A percentile compares a stretch with the other conserved stretches of the same genome.
phyloP scores from a whole-genome alignment of 2,797 vertebrate genomes.

The Lagocephalus sceleratus region DNA sequence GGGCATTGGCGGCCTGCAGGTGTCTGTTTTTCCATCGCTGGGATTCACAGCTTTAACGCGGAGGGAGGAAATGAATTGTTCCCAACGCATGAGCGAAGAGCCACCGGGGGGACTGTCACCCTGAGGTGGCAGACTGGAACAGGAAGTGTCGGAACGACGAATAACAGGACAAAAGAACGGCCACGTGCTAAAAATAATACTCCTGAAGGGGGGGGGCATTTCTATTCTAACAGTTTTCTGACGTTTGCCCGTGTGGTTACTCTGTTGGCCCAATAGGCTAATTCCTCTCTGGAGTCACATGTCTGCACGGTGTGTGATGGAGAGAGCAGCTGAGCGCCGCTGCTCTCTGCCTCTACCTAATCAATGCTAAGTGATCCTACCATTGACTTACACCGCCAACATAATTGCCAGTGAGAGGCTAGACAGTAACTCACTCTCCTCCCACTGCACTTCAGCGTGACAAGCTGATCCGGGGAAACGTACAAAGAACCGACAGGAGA shows the following conservation, averaged over 20 bases:
- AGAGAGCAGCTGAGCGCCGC: conserved; percentile 56
- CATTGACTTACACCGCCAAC: conserved; percentile 81
- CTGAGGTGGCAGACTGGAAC: conserved; percentile 71
- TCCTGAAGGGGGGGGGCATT: conserved; percentile 3
- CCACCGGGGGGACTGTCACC: conserved; percentile 63
- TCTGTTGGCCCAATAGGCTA: conserved; percentile 12
- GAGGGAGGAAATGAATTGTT: conserved; percentile 69
- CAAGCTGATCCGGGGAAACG: conserved; percentile 67
- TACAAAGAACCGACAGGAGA: conserved; percentile 11
- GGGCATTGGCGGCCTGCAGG: conserved; percentile 69
- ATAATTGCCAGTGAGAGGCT: conserved; percentile 80
- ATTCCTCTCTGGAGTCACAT: conserved; percentile 36
- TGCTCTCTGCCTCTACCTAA: conserved; percentile 72
- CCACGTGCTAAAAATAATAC: background rate
- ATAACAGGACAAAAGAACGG: too few species aligned
- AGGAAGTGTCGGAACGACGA: conserved; percentile 44
- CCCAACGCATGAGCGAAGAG: conserved; percentile 58
- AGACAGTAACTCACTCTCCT: conserved; percentile 80
- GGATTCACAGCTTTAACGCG: conserved; percentile 59
- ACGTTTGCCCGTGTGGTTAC: conserved; percentile 3
- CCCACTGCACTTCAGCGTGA: conserved; percentile 69
- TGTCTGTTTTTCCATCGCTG: conserved; percentile 52
- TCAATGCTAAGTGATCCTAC: conserved; percentile 84
- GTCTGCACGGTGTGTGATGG: conserved; percentile 46
- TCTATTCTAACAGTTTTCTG: conserved; percentile 4